Evolutionary conservation across 2,888 invertebrate genomes (phyloP).

Genomic region (Volucella zonaria): DNA sequence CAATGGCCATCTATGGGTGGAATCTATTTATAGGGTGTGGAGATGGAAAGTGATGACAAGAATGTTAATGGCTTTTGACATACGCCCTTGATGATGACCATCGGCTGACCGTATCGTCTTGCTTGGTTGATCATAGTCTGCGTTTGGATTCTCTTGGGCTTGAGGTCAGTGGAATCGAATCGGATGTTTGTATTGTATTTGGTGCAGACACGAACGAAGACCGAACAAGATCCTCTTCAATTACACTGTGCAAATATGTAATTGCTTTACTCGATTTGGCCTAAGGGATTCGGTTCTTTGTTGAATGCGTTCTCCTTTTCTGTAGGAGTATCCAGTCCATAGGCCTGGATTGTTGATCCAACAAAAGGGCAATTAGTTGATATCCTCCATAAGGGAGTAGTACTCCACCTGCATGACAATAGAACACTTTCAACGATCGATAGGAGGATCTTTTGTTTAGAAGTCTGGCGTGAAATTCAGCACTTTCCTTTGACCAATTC

Average conservation of each 20-base stretch:
- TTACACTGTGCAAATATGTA: constrained; percentile 58
- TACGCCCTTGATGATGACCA: constrained; percentile 75
- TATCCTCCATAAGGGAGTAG: constrained; percentile 8
- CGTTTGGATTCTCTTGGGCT: neutral
- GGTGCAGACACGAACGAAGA: constrained; percentile 10
- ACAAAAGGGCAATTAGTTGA: constrained; percentile 58
- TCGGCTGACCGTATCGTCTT: constrained; percentile 33
- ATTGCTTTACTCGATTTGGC: constrained; percentile 61
- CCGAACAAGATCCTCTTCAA: constrained; percentile 22
- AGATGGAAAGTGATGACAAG: constrained; percentile 77
- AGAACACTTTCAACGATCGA: constrained; percentile 29
- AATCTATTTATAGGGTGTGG: constrained; percentile 75
- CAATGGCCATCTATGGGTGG: constrained; percentile 41
- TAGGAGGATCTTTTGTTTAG: constrained; percentile 1
- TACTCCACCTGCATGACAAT: constrained; percentile 24
- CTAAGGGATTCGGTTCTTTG: constrained; percentile 30
- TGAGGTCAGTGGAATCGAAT: constrained; percentile 59
- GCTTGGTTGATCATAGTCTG: constrained; percentile 27
- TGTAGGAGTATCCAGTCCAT: neutral
- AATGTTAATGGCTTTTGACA: constrained; percentile 79
- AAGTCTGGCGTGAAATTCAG: constrained; percentile 9
- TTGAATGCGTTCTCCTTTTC: constrained; percentile 13
- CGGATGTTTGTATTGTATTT: constrained; percentile 35
- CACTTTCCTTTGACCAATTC: constrained; percentile 34
- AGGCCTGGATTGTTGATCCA: neutral